Base-by-base conservation (phyloP, 2,113 vertebrate genomes). In the Tympanuchus pallidicinctus region DNA sequence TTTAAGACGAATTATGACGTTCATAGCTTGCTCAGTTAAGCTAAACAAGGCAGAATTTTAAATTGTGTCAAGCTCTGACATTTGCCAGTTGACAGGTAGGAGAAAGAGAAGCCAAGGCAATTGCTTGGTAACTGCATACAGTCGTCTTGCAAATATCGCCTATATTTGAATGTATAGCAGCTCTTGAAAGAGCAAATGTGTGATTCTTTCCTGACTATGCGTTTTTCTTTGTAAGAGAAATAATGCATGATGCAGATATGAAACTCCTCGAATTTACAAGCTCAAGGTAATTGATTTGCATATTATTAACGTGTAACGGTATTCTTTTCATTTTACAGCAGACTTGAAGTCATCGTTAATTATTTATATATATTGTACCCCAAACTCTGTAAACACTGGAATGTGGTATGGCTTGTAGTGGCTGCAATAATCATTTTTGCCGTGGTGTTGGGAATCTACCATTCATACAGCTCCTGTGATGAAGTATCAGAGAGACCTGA, bases 331-430 rank as follows among this genome's bases (percentile, higher is more conserved):
- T 94, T 96, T 97, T 96, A 92, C 97, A 98, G 98, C 96, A 98
- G 98, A 98, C 94, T 98, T 96, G 97, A 98, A 97, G 98, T 98
- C 87, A 50, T 98, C 93, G 69, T 98, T 79, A 97, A 97, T 76
- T 98, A 98, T 93, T 88, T 98, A 94, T 97, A 98, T 92, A 97
- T 98, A 96, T 93, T 98, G 89, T 98, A 97, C 84, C 98, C 98
- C 91, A 98, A 98, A 95, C 86, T 98, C 86, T 97, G 97, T 89
- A 98, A 97, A 86, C 98, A 98, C 85, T 98, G 98, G 98, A 98
- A 97, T 57, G 96, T 97, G 90, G 36, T 98, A 63, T 98, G 98
- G 98, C 97, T 98, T 72, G 93, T 98, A 92, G 98, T 97, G 9
- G 96, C 97, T 24, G 96, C 93, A 6, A 92, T 98, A 71, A 90